phyloP scores from a whole-genome alignment of 2,797 vertebrate genomes.

The Rhinatrema bivittatum region DNA sequence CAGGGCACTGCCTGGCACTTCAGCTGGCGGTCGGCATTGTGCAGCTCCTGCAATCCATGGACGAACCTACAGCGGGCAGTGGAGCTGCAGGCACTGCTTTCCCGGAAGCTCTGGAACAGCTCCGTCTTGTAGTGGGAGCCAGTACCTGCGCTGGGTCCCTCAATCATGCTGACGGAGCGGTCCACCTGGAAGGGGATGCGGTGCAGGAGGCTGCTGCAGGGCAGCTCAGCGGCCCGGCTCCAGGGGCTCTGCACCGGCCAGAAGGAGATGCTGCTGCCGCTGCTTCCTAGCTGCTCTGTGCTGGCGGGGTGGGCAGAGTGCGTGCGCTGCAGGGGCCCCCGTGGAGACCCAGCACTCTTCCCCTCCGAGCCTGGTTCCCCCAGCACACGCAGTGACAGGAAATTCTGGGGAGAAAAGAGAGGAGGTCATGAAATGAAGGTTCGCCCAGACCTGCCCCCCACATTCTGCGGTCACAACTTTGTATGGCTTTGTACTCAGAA shows the following conservation, averaged over 20 bases:
- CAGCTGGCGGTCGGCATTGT: constrained; percentile 64
- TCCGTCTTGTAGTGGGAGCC: constrained; percentile 72
- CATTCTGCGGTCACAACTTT: too few species aligned
- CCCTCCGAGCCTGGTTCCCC: too few species aligned
- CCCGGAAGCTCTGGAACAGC: constrained; percentile 67
- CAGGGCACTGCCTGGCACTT: constrained; percentile 76
- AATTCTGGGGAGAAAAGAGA: constrained; percentile 37
- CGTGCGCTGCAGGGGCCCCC: constrained; percentile 51
- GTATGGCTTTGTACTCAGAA: too few species aligned
- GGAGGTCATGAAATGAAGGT: too few species aligned
- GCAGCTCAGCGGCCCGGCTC: constrained; percentile 44
- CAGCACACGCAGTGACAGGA: constrained; percentile 49
- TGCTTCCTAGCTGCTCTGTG: constrained; percentile 19
- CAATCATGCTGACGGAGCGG: constrained; percentile 73
- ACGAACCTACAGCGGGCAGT: constrained; percentile 73
- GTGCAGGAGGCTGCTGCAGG: constrained; percentile 41
- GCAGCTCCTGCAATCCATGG: constrained; percentile 60
- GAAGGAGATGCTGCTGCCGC: constrained; percentile 7
- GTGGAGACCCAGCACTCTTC: constrained; percentile 23
- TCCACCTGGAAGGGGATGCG: constrained; percentile 70
- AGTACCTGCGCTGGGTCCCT: constrained; percentile 25
- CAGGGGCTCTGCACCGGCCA: constrained; percentile 44
- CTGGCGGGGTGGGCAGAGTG: constrained; percentile 58
- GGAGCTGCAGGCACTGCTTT: constrained; percentile 68
- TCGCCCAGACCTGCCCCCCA: too few species aligned